A percentile compares a stretch with the other conserved stretches of the same genome.
Conservation (phyloP, 2,888 invertebrate species). For the Volucella bombylans region DNA sequence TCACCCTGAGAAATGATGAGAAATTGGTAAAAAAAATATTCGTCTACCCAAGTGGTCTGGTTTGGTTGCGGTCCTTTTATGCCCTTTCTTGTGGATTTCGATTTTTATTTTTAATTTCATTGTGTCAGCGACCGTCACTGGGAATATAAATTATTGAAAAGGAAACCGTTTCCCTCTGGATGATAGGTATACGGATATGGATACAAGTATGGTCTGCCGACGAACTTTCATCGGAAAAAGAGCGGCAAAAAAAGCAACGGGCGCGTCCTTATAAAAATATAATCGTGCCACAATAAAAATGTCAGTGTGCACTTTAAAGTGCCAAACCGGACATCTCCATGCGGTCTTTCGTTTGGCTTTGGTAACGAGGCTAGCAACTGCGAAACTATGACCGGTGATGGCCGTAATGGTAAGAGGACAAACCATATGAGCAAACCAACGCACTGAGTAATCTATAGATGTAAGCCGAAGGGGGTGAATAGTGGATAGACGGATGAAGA, state of each 20-base stretch:
- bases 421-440: slow-evolving; percentile 15
- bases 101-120: slow-evolving; percentile 9
- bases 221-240: slow-evolving; percentile 6
- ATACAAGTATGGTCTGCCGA: slow-evolving; percentile 7
- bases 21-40: slow-evolving; percentile 3
- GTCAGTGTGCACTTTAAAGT: slow-evolving; percentile 60
- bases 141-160: slow-evolving; percentile 40
- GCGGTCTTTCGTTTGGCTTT: slow-evolving; percentile 40
- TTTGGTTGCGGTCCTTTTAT: neutral
- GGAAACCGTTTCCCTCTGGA: neutral
- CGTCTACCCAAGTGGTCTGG: slow-evolving; percentile 16
- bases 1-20: neutral
- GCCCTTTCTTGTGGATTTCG: slow-evolving; percentile 1
- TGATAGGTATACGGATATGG: neutral
- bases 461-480: slow-evolving; percentile 5
- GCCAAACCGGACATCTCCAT: slow-evolving; percentile 60
- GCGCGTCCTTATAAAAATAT: slow-evolving; percentile 61
- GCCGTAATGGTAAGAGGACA: slow-evolving; percentile 8
- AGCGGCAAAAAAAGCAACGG: slow-evolving; percentile 2
- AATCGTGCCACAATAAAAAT: slow-evolving; percentile 56
- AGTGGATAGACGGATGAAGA: slow-evolving; percentile 19
- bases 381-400: neutral
- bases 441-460: slow-evolving; percentile 32
- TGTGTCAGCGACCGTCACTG: slow-evolving; percentile 39
- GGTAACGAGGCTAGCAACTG: neutral